phyloP scores from a whole-genome alignment of 2,888 invertebrate species.

The Archips xylosteana region DNA sequence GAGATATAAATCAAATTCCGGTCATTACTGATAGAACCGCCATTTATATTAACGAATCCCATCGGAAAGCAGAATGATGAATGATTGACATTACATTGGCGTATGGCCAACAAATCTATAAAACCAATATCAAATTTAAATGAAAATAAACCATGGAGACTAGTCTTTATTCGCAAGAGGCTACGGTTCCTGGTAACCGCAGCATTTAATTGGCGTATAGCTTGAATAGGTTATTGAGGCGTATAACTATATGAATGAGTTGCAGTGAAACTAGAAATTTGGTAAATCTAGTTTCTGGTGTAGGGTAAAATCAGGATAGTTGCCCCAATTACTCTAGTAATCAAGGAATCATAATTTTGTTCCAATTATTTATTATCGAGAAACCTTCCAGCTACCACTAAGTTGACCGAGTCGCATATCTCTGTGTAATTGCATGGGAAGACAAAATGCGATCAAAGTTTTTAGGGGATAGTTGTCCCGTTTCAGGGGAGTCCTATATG shows the following conservation, averaged over 20 bases:
- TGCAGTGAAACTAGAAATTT: background rate
- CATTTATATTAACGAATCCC: constrained; percentile 27
- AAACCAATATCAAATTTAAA: constrained; percentile 22
- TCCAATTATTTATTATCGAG: no score
- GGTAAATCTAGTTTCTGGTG: background rate
- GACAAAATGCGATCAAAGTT: no score
- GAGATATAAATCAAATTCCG: background rate
- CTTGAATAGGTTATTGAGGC: constrained; percentile 19
- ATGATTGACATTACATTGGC: constrained; percentile 40
- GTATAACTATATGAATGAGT: constrained; percentile 23
- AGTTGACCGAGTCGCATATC: no score
- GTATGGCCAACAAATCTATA: constrained; percentile 40
- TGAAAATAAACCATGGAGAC: background rate
- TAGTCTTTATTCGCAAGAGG: background rate
- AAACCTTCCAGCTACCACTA: no score
- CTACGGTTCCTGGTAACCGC: background rate
- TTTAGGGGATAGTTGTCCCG: no score
- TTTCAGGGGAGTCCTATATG: no score
- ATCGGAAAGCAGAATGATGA: constrained; percentile 36
- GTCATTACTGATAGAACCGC: constrained; percentile 11
- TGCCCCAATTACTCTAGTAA: no score
- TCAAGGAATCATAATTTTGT: no score
- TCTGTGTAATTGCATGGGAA: no score
- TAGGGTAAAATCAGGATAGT: no score
- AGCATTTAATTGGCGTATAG: constrained; percentile 14